Percentiles rank a stretch among this genome's conserved stretches.
Conservation (phyloP, 2,888 invertebrate species). For the Argyresthia albistria region DNA sequence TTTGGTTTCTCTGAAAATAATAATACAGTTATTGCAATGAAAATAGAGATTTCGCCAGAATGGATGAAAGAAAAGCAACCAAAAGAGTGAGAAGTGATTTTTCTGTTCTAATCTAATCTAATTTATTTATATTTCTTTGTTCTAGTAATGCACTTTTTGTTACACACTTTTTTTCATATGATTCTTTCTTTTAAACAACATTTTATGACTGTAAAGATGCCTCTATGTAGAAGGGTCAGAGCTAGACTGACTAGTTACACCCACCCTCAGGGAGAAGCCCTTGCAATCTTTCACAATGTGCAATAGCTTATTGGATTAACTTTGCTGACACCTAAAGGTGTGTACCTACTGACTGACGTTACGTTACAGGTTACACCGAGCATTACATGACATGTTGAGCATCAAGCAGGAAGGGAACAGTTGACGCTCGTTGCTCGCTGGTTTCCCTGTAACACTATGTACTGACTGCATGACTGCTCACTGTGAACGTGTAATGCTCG, state of each 20-base stretch:
- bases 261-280: not conserved
- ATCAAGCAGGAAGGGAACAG: no score
- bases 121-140: no score
- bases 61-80: not conserved
- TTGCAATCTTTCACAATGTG: not conserved
- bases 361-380: no score
- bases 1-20: slow-evolving; percentile 34
- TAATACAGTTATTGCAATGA: not conserved
- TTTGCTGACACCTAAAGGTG: not conserved
- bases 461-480: no score
- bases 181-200: slow-evolving; percentile 18
- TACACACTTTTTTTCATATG: slow-evolving; percentile 14
- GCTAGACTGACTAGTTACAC: not conserved
- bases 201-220: slow-evolving; percentile 1
- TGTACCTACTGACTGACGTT: no score
- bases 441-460: no score
- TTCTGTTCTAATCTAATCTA: no score
- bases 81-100: not conserved
- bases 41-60: slow-evolving; percentile 2
- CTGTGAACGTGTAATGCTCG: no score
- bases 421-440: no score
- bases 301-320: slow-evolving; percentile 2
- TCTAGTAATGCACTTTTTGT: no score
- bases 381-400: no score
- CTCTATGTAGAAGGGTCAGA: not conserved